These are phyloP conservation scores for Oreochromis aureus DNA, from an alignment of 2,113 vertebrate species.

Conservation along the genomic window DNA sequence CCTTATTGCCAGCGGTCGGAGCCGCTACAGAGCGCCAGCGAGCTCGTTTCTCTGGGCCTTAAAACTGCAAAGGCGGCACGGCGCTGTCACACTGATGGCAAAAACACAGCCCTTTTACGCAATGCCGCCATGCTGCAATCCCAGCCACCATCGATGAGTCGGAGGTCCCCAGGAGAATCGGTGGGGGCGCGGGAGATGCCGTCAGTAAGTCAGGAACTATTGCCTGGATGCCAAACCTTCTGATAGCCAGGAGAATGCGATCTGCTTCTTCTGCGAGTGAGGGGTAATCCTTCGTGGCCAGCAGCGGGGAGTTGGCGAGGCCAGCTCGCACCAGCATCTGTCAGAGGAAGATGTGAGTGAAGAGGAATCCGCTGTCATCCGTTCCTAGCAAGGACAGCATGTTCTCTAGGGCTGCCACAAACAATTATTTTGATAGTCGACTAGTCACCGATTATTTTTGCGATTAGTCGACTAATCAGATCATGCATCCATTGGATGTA, in stretches of 20 bases:
- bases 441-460: too few relatives aligned
- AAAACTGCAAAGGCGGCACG: neutral
- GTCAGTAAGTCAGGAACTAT: too few relatives aligned
- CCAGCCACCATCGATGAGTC: neutral
- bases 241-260: neutral
- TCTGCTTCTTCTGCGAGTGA: neutral
- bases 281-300: neutral
- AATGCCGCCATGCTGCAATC: neutral
- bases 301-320: neutral
- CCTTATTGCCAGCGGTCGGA: neutral
- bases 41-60: neutral
- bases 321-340: neutral
- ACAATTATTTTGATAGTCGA: too few relatives aligned
- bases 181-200: too few relatives aligned
- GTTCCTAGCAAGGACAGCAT: neutral
- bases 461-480: too few relatives aligned
- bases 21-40: neutral
- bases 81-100: neutral
- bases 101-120: neutral
- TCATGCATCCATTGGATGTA: too few relatives aligned
- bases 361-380: neutral
- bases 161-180: neutral
- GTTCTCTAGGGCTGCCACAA: neutral
- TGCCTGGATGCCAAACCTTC: neutral
- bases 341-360: neutral